Percentiles rank a stretch among this genome's conserved stretches.
These are phyloP conservation scores for Drosophila kuntzei DNA, from an alignment of 2,888 invertebrate genomes.

Conservation along the genomic window DNA sequence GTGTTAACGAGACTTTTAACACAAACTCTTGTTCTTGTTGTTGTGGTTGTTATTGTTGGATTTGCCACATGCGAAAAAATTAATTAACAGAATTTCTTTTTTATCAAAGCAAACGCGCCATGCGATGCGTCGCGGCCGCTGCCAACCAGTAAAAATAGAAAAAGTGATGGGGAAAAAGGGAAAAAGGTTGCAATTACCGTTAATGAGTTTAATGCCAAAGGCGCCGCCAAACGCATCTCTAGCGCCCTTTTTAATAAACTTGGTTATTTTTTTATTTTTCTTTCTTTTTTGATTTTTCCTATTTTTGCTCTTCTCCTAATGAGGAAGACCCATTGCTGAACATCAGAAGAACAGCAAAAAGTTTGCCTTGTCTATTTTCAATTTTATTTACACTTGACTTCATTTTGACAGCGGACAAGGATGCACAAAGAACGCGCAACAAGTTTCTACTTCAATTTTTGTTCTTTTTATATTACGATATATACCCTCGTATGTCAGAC, in stretches of 20 bases:
- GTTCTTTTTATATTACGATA: neutral
- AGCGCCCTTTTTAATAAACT: slow-evolving; percentile 24
- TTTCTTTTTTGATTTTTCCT: slow-evolving; percentile 15
- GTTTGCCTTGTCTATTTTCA: slow-evolving; percentile 52
- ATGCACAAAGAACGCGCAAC: slow-evolving; percentile 60
- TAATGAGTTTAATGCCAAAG: slow-evolving; percentile 82
- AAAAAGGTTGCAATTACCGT: slow-evolving; percentile 81
- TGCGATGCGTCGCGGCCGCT: slow-evolving; percentile 7
- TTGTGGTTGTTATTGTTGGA: neutral
- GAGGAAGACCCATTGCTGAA: slow-evolving; percentile 60
- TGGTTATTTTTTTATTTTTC: slow-evolving; percentile 10
- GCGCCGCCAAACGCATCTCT: slow-evolving; percentile 63
- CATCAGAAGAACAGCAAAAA: slow-evolving; percentile 26
- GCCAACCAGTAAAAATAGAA: slow-evolving; percentile 15
- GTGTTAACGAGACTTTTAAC: slow-evolving; percentile 59
- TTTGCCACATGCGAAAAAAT: slow-evolving; percentile 73
- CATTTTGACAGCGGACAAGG: slow-evolving; percentile 45
- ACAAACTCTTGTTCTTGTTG: slow-evolving; percentile 12
- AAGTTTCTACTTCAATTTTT: slow-evolving; percentile 51
- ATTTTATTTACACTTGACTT: slow-evolving; percentile 73
- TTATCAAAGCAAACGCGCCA: slow-evolving; percentile 46
- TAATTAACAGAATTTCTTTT: slow-evolving; percentile 79
- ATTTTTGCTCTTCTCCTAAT: slow-evolving; percentile 51
- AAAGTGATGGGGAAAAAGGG: slow-evolving; percentile 16
- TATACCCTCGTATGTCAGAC: neutral